Base-by-base conservation (phyloP, 2,113 vertebrate genomes). In the Poecilia latipinna region DNA sequence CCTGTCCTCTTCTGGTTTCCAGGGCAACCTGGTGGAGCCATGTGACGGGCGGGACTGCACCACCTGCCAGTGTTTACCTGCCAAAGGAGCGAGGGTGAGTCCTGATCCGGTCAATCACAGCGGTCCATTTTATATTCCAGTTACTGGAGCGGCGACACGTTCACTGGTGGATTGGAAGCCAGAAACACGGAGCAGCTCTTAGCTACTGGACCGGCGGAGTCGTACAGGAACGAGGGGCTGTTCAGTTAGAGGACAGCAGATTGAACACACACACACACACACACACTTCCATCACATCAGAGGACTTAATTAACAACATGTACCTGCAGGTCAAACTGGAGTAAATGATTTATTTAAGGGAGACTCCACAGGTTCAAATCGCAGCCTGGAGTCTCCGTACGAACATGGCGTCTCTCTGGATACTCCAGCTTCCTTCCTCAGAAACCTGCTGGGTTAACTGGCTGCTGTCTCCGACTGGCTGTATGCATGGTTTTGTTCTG, bases 61-160 rank as follows among this genome's bases (percentile, higher is more conserved):
- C 26, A 72, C 86, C 84, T 96, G 96, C 72, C 94, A 78, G 61
- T 97, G 96, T 90, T 94, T 94, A 68, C 94, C 95, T 60, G 90
- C 93, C 65, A 96, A 96, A 93, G 96, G 96, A 90, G 91, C 94
- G 3, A 93, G 86, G 93, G 96, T 97, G 90, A 94, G 95, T 77
- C 76, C 60, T 26, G 61, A 28, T 65, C 60, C 60, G 26, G 62
- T 74, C 48, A 89, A 82, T 63, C 75, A 76, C 28, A 69, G 33
- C 29, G 72, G 6, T 35, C 37, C 26, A 2, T n/a, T 57, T 57
- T 11, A 48, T 57, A 54, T 24, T 8, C 74, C n/a, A 1, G 24
- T 76, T 63, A 72, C 48, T 70, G 82, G 29, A 74, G 28, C 12
- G 35, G 39, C 70, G 83, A 81, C 48, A 60, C 61, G 10, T 64